phyloP scores from a whole-genome alignment of 2,113 vertebrate species.

The Gadus macrocephalus region DNA sequence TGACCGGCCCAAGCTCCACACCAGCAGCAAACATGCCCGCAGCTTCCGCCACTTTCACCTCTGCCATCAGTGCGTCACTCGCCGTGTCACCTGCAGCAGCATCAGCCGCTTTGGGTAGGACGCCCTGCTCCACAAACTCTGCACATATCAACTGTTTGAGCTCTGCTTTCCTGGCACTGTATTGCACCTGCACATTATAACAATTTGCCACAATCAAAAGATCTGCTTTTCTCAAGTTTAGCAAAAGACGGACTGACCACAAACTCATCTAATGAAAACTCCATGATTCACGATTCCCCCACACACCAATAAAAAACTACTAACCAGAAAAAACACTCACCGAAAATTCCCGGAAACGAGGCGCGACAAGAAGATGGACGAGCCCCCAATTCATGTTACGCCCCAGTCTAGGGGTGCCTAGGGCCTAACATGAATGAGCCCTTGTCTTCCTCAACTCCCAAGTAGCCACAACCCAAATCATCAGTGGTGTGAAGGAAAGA shows the following conservation, averaged over 20 bases:
- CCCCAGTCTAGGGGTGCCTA: no score
- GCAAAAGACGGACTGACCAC: no score
- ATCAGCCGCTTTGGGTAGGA: background rate
- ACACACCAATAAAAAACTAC: no score
- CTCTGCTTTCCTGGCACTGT: no score
- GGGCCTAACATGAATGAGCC: no score
- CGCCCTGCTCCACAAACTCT: background rate
- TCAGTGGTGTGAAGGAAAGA: no score
- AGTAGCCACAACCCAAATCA: no score
- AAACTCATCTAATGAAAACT: no score
- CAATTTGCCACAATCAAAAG: background rate
- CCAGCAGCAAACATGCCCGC: background rate
- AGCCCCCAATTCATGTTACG: conserved; percentile 3
- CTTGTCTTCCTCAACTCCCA: no score
- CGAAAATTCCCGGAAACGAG: background rate
- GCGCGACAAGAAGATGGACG: background rate
- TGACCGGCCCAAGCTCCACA: background rate
- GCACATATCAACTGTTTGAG: background rate
- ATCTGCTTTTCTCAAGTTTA: background rate
- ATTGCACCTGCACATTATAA: no score
- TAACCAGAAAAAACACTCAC: no score
- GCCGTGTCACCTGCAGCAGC: background rate
- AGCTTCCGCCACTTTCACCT: background rate
- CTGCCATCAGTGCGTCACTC: background rate
- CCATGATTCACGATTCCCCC: no score